Conservation (phyloP, 2,888 invertebrate genomes). For the Amphimallon solstitiale region DNA sequence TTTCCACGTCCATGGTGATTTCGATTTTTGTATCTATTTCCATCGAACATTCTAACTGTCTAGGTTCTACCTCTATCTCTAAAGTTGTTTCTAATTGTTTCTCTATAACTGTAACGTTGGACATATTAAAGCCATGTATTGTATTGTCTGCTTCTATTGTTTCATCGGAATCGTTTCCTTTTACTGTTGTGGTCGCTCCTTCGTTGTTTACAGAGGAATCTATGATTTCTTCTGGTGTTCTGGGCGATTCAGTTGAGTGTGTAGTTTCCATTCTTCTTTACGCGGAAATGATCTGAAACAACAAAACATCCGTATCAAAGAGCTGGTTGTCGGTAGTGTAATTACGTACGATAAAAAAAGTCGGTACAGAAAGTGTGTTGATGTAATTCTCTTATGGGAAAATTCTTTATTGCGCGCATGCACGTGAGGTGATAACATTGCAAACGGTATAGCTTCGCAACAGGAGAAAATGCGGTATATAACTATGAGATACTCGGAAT, state of each 20-base stretch:
- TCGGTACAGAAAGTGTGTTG: background rate
- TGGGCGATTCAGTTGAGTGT: background rate
- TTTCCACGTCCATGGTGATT: constrained; percentile 31
- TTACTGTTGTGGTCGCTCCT: background rate
- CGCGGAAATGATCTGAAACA: background rate
- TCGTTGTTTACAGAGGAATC: background rate
- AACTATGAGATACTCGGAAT: no score
- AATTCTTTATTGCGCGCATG: no score
- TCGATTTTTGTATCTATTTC: constrained; percentile 43
- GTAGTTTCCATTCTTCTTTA: background rate
- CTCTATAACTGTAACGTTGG: constrained; percentile 58
- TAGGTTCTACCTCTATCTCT: constrained; percentile 6
- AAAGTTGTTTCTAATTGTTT: constrained; percentile 24
- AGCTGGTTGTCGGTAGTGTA: background rate
- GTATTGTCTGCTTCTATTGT: constrained; percentile 53
- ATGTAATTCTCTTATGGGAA: background rate
- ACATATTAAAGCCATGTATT: constrained; percentile 57
- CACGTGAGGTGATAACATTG: no score
- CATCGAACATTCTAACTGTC: constrained; percentile 15
- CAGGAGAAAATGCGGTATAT: no score
- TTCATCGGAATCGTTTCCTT: constrained; percentile 37
- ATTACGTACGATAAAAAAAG: background rate
- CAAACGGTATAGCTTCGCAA: no score
- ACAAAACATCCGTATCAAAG: background rate
- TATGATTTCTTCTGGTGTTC: constrained; percentile 16